Evolutionary conservation across 2,113 vertebrate species (phyloP), one percentile per base, ranked within the genome.

Genomic region (Amblyopsis rosae): DNA sequence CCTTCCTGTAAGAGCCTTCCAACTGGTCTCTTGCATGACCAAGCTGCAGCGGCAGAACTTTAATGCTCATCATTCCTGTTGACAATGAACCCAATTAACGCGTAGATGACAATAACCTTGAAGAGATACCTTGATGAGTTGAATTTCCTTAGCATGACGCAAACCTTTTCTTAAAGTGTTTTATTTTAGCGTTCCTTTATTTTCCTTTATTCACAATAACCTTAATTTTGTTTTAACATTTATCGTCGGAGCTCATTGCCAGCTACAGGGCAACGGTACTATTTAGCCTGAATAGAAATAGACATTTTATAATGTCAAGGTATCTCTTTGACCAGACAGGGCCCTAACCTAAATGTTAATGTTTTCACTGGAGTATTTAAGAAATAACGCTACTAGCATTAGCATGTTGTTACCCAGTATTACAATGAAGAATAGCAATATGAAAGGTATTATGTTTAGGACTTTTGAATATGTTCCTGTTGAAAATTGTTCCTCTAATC

Each of bases 1-100:
- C 90, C 75, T 79, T 83, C 48, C 76, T 86, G 87, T 89, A 90
- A 91, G 88, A 86, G 68, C 61, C 55, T 41, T 70, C 73, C 10
- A n/a, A 17, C 17, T 51, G 8, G 9, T 19, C 47, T 58, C 15
- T 62, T 26, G 26, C 26, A 45, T 62, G 82, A n/a, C 55, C 63
- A 65, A 85, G 81, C 76, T 82, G 79, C 77, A 54, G 50, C 0
- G 6, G 8, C 26, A 26, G 15, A 59, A 16, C 26, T 45, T 9
- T 49, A 67, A 54, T 2, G 13, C 49, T 69, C n/a, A 32, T 19
- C 0, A 33, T 5, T 41, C 6, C 11, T 6, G 13, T 46, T 9
- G 6, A 49, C 41, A 66, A 4, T 59, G 35, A 47, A 69, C 12
- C 5, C 12, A 58, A 26, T 26, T 26, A 26, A 59, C 47, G 13